Evolutionary conservation across 2,113 vertebrate genomes (phyloP).

Genomic region (Sorex araneus): DNA sequence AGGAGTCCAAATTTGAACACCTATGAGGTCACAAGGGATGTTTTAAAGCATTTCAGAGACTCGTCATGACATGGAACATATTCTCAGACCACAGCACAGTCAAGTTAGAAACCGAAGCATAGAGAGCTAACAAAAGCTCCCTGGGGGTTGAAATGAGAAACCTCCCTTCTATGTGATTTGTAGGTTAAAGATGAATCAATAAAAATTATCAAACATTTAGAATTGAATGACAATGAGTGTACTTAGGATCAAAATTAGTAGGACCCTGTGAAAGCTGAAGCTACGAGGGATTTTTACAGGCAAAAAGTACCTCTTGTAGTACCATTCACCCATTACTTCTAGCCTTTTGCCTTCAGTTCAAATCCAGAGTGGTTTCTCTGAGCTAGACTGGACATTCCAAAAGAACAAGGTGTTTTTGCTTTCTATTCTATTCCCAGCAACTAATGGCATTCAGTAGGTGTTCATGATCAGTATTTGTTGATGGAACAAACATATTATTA

Average conservation of each 20-base stretch:
- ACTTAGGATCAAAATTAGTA: not conserved
- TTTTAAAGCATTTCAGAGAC: conserved; percentile 52
- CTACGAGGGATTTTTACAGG: conserved; percentile 48
- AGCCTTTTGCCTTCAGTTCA: not conserved
- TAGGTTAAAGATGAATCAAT: conserved; percentile 27
- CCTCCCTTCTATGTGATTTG: not conserved
- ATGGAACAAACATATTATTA: conserved; percentile 4
- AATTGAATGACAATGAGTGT: conserved; percentile 15
- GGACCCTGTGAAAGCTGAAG: not conserved
- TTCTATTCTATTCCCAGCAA: not conserved
- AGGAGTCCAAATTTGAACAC: not conserved
- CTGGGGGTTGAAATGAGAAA: conserved; percentile 9
- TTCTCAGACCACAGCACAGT: conserved; percentile 34
- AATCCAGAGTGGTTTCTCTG: not conserved
- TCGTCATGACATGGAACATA: not conserved
- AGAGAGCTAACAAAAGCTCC: not conserved
- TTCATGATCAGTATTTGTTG: not conserved
- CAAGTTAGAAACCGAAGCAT: conserved; percentile 7
- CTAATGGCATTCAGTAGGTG: not conserved
- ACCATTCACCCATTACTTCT: not conserved
- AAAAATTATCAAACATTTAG: conserved; percentile 40
- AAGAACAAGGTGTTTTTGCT: not conserved
- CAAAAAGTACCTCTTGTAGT: not conserved
- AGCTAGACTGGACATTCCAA: not conserved
- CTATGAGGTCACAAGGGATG: conserved; percentile 30